A percentile compares a stretch with the other conserved stretches of the same genome.
Conservation (phyloP, 2,888 invertebrate genomes). For the Macrophya alboannulata region DNA sequence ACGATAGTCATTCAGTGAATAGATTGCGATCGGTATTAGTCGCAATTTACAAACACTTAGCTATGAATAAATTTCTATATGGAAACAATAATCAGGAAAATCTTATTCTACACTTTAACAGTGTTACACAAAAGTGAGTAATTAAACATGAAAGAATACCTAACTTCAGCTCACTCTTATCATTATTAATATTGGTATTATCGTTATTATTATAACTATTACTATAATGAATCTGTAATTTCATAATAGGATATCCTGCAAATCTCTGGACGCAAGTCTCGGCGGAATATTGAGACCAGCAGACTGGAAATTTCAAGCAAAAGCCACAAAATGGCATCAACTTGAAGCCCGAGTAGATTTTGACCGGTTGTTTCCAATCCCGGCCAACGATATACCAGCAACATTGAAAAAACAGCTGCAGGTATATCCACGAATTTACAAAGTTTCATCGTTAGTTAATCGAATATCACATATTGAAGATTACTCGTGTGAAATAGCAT, state of each 20-base stretch:
- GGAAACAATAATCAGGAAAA: slow-evolving; percentile 85
- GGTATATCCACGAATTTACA: slow-evolving; percentile 77
- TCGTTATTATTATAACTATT: not conserved
- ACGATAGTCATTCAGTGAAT: slow-evolving; percentile 81
- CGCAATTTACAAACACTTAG: slow-evolving; percentile 83
- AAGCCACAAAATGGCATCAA: slow-evolving; percentile 88
- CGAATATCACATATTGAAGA: not conserved
- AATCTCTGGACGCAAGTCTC: slow-evolving; percentile 83
- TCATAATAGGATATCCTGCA: slow-evolving; percentile 82
- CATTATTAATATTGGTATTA: not conserved
- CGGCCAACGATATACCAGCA: slow-evolving; percentile 83
- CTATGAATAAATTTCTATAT: slow-evolving; percentile 83
- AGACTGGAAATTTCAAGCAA: slow-evolving; percentile 90
- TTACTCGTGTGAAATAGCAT: slow-evolving; percentile 21
- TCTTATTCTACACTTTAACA: slow-evolving; percentile 84
- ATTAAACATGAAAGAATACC: not conserved
- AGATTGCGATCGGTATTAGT: slow-evolving; percentile 84
- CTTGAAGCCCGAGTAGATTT: slow-evolving; percentile 90
- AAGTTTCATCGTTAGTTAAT: not conserved
- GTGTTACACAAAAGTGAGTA: slow-evolving; percentile 80
- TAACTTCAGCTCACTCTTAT: not conserved
- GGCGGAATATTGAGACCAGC: slow-evolving; percentile 84
- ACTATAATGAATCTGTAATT: not conserved
- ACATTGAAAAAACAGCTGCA: slow-evolving; percentile 87
- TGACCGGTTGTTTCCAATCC: slow-evolving; percentile 88